These are phyloP conservation scores for Pachycephus smyrnensis DNA, from an alignment of 2,888 invertebrate species.

Conservation along the genomic window DNA sequence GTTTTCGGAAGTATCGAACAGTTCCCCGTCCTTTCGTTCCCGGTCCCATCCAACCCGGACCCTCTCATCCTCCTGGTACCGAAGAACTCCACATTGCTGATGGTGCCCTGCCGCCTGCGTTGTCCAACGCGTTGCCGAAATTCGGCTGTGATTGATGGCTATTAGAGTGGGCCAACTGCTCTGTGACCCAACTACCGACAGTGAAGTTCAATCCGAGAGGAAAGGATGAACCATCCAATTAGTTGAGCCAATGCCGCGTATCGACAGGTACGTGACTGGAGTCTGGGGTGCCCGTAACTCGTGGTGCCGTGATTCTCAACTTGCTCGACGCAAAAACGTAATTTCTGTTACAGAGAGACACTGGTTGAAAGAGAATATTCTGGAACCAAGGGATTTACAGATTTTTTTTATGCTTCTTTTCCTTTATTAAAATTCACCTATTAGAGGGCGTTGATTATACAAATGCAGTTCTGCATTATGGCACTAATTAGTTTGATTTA, in stretches of 20 bases:
- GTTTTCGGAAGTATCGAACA: conserved; percentile 60
- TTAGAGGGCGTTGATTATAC: not conserved
- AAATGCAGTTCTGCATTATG: not conserved
- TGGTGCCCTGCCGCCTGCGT: conserved; percentile 64
- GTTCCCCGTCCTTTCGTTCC: conserved; percentile 36
- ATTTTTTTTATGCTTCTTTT: not conserved
- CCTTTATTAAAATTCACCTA: not conserved
- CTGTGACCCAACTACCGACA: conserved; percentile 8
- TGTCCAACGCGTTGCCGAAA: conserved; percentile 66
- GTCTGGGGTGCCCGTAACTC: not conserved
- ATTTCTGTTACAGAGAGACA: not conserved
- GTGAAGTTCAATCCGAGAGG: not conserved
- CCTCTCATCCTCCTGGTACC: conserved; percentile 43
- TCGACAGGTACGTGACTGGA: not conserved
- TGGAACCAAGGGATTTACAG: not conserved
- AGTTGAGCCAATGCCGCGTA: not conserved
- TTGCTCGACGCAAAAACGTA: not conserved
- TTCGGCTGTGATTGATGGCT: conserved; percentile 66
- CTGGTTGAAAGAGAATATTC: not conserved
- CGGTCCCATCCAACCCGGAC: conserved; percentile 22
- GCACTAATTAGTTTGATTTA: not conserved
- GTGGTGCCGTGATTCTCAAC: not conserved
- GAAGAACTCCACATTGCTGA: conserved; percentile 65
- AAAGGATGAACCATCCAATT: not conserved
- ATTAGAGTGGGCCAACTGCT: conserved; percentile 61